These are phyloP conservation scores for Melipona beecheii DNA, from an alignment of 2,888 invertebrate genomes.

Conservation along the genomic window DNA sequence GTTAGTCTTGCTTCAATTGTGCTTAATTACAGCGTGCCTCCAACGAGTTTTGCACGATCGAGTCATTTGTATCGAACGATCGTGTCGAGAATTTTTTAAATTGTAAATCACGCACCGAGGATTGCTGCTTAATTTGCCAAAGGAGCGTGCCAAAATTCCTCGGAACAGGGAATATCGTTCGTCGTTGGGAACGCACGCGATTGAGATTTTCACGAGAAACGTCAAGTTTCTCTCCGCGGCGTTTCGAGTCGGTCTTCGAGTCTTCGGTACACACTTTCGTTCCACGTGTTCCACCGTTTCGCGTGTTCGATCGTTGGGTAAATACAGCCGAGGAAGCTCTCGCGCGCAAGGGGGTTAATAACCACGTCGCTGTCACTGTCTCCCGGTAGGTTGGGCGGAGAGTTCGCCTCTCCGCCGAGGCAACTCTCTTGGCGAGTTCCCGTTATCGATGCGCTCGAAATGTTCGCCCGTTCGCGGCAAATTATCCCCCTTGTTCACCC, in stretches of 20 bases:
- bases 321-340: neutral
- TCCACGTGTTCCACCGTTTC: neutral
- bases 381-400: neutral
- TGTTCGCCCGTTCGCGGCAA: conserved; percentile 42
- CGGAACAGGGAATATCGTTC: no score
- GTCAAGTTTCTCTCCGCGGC: neutral
- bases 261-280: neutral
- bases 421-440: conserved; percentile 42
- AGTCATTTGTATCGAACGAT: neutral
- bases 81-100: no score
- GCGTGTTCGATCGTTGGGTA: neutral
- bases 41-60: neutral
- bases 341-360: neutral
- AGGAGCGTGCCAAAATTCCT: no score
- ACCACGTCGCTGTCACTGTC: conserved; percentile 28
- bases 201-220: neutral
- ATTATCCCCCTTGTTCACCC: conserved; percentile 40
- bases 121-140: no score
- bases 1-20: conserved; percentile 4
- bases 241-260: neutral
- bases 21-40: neutral
- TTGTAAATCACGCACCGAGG: no score
- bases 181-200: no score
- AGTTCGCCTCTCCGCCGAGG: neutral
- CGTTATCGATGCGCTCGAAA: conserved; percentile 44